Percentiles rank a stretch among this genome's conserved stretches.
Evolutionary conservation across 2,888 invertebrate genomes (phyloP).

Genomic region (Pterostichus madidus): DNA sequence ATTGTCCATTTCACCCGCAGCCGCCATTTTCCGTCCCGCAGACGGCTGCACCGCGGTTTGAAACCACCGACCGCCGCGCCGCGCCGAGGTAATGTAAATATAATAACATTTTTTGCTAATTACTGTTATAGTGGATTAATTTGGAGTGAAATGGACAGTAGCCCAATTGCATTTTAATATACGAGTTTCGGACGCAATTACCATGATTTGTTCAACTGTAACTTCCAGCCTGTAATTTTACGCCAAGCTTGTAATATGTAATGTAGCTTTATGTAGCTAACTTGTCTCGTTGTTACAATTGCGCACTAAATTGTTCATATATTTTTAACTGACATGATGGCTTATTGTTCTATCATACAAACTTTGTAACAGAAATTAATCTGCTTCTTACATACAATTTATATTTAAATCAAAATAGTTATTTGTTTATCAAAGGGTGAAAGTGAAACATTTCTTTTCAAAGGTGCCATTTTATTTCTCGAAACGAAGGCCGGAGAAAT

Average conservation of each 20-base stretch:
- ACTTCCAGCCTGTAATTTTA: constrained; percentile 30
- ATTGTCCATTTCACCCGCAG: too few relatives aligned
- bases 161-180: constrained; percentile 46
- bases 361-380: too few relatives aligned
- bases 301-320: constrained; percentile 28
- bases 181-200: constrained; percentile 36
- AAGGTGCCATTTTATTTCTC: too few relatives aligned
- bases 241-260: constrained; percentile 20
- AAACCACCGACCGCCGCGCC: neutral
- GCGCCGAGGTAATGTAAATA: constrained; percentile 41
- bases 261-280: constrained; percentile 18
- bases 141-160: constrained; percentile 47
- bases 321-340: constrained; percentile 17
- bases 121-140: constrained; percentile 45
- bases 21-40: neutral
- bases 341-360: neutral
- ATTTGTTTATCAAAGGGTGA: too few relatives aligned
- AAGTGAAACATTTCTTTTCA: too few relatives aligned
- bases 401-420: too few relatives aligned
- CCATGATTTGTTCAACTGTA: constrained; percentile 48
- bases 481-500: too few relatives aligned
- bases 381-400: too few relatives aligned
- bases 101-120: constrained; percentile 57
- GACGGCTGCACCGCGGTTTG: neutral
- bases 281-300: constrained; percentile 18